Evolutionary conservation across 2,888 invertebrate species (phyloP).

Genomic region (Neria commutata): DNA sequence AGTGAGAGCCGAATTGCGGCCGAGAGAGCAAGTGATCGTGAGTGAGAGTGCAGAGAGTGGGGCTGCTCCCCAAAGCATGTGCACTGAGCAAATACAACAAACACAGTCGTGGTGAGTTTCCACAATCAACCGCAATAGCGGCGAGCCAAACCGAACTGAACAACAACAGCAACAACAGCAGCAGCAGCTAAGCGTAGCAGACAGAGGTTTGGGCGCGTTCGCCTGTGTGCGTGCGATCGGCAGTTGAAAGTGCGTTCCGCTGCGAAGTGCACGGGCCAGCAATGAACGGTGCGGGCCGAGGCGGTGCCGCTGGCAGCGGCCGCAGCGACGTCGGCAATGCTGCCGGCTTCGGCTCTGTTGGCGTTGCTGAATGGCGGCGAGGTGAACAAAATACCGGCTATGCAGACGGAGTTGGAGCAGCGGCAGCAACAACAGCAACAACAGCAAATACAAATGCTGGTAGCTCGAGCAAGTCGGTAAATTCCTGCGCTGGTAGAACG

Average conservation of each 20-base stretch:
- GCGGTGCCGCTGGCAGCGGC: background rate
- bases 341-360: background rate
- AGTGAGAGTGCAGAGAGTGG: constrained; percentile 22
- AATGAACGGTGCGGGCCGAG: constrained; percentile 21
- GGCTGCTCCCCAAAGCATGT: constrained; percentile 20
- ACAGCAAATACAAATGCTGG: constrained; percentile 3
- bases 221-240: too few relatives aligned
- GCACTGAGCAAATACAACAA: constrained; percentile 36
- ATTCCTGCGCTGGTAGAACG: constrained; percentile 41
- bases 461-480: constrained; percentile 34
- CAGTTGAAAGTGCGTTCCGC: constrained; percentile 18
- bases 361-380: constrained; percentile 6
- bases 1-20: constrained; percentile 17
- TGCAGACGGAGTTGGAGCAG: constrained; percentile 27
- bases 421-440: constrained; percentile 17
- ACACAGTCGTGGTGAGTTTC: constrained; percentile 20
- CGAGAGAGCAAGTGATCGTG: constrained; percentile 23
- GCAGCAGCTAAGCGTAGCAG: constrained; percentile 32
- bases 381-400: constrained; percentile 43
- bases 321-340: constrained; percentile 10
- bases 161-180: constrained; percentile 31
- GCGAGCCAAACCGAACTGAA: constrained; percentile 14
- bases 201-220: constrained; percentile 27
- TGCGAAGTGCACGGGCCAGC: constrained; percentile 6
- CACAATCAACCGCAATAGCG: constrained; percentile 31